A percentile compares a stretch with the other conserved stretches of the same genome.
These are phyloP conservation scores for Cavia aperea DNA, from an alignment of 2,113 vertebrate species.

Conservation along the genomic window DNA sequence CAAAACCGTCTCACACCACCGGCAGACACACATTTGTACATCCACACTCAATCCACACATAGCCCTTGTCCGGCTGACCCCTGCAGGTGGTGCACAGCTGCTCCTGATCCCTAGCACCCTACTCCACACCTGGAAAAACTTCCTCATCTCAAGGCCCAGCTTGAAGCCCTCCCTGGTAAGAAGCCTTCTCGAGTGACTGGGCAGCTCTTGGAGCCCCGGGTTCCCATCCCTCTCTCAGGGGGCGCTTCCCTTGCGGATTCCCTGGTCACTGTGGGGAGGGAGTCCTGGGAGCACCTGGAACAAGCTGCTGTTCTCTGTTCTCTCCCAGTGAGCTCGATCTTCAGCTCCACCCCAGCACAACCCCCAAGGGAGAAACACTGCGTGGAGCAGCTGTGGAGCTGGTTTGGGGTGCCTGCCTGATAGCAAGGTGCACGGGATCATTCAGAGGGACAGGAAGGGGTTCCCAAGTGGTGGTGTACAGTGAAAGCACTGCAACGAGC, in stretches of 20 bases:
- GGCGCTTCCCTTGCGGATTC: too few relatives aligned
- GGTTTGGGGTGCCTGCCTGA: not conserved
- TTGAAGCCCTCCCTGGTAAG: not conserved
- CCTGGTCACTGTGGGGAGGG: not conserved
- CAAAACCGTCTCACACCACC: not conserved
- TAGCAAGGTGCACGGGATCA: not conserved
- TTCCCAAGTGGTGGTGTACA: fast-evolving
- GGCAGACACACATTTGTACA: not conserved
- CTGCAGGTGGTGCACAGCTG: fast-evolving
- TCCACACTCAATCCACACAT: fast-evolving
- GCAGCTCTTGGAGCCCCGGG: not conserved
- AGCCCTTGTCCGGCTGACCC: fast-evolving
- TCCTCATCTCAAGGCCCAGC: not conserved
- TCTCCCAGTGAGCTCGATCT: fast-evolving
- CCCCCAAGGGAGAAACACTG: fast-evolving
- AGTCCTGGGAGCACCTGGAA: fast-evolving
- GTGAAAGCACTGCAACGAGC: fast-evolving
- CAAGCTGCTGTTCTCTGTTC: not conserved
- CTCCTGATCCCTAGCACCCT: fast-evolving
- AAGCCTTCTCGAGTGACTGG: not conserved
- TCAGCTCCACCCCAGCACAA: not conserved
- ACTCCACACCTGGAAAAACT: not conserved
- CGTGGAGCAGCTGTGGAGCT: fast-evolving
- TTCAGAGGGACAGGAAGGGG: not conserved
- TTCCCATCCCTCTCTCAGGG: fast-evolving